Evolutionary conservation across 2,888 invertebrate species (phyloP).

Genomic region (Drosophila helvetica): DNA sequence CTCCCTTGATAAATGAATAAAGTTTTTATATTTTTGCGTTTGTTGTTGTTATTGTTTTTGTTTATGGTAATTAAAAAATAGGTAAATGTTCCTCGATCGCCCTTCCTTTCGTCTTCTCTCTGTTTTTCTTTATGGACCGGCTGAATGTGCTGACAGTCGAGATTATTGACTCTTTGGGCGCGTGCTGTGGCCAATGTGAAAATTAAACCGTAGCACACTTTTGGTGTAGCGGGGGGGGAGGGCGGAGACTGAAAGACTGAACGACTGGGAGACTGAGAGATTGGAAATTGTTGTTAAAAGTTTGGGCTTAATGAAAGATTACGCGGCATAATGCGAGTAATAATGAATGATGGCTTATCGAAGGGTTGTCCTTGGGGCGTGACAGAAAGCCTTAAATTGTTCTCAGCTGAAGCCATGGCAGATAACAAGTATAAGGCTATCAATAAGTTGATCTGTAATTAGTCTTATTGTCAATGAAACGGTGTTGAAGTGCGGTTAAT

Average conservation of each 20-base stretch:
- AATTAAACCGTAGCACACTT: constrained; percentile 29
- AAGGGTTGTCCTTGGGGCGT: constrained; percentile 35
- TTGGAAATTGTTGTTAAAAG: constrained; percentile 48
- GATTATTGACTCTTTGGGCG: constrained; percentile 51
- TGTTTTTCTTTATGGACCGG: constrained; percentile 34
- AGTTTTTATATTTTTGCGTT: constrained; percentile 52
- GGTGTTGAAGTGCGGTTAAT: constrained; percentile 23
- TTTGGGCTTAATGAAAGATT: constrained; percentile 53
- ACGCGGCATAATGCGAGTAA: constrained; percentile 48
- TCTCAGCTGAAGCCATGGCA: constrained; percentile 2
- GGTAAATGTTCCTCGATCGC: constrained; percentile 44
- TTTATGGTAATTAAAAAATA: constrained; percentile 72
- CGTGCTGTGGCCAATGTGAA: constrained; percentile 41
- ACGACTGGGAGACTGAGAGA: constrained; percentile 4
- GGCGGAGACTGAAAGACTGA: neutral
- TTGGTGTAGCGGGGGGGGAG: neutral
- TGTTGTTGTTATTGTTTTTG: constrained; percentile 54
- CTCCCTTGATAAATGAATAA: constrained; percentile 72
- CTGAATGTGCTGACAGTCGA: constrained; percentile 55
- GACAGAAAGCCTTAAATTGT: constrained; percentile 22
- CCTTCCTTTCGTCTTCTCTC: constrained; percentile 2
- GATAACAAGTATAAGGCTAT: constrained; percentile 19
- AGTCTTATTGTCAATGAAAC: constrained; percentile 14
- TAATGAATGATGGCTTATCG: constrained; percentile 46
- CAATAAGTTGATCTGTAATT: constrained; percentile 35